Evolutionary conservation across 2,888 invertebrate genomes (phyloP).

Genomic region (Liopterus haemorrhoidalis): DNA sequence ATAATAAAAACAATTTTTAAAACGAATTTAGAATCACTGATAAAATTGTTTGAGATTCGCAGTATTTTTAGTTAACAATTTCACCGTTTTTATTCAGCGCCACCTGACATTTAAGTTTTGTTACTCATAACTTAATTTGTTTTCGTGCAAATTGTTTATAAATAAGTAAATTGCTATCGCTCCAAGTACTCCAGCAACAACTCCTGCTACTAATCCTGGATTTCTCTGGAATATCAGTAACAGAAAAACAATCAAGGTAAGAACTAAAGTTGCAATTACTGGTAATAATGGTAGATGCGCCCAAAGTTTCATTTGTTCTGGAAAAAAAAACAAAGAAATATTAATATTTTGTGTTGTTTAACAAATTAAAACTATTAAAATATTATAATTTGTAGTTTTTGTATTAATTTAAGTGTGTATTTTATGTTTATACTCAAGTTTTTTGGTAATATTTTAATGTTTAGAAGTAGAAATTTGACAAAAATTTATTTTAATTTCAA

Average conservation of each 20-base stretch:
- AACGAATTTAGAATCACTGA: no score
- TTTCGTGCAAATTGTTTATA: slow-evolving; percentile 35
- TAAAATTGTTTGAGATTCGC: no score
- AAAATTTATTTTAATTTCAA: no score
- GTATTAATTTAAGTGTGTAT: no score
- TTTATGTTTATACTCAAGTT: no score
- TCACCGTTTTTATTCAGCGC: no score
- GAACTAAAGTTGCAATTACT: slow-evolving; percentile 37
- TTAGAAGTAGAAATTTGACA: no score
- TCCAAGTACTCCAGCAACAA: slow-evolving; percentile 45
- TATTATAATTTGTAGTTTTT: no score
- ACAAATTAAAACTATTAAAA: no score
- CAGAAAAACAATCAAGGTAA: slow-evolving; percentile 40
- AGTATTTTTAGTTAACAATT: no score
- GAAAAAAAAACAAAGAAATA: slow-evolving; percentile 4
- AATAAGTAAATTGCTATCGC: slow-evolving; percentile 44
- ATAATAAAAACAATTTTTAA: no score
- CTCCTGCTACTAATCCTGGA: slow-evolving; percentile 46
- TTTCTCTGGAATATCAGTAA: slow-evolving; percentile 47
- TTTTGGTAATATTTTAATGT: no score
- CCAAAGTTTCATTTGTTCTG: slow-evolving; percentile 28
- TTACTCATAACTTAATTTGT: slow-evolving; percentile 31
- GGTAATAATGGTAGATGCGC: slow-evolving; percentile 38
- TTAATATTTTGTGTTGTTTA: neutral
- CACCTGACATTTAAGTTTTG: neutral